Evolutionary conservation across 2,797 vertebrate genomes (phyloP).

Genomic region (Bradypodion ventrale): DNA sequence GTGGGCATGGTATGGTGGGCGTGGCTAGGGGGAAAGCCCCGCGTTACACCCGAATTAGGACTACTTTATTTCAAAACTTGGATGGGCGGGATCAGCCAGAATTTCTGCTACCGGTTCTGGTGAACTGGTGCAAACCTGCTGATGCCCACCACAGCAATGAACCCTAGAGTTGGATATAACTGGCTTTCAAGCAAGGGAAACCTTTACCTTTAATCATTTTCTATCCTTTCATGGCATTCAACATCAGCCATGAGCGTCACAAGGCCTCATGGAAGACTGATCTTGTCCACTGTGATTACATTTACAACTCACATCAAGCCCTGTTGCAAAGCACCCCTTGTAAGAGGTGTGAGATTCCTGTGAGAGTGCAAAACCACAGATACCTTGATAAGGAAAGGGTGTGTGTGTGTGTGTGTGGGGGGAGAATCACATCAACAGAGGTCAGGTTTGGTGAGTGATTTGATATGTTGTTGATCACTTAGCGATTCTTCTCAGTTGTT

Average conservation of each 20-base stretch:
- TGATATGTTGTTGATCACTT: not conserved
- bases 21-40: too few species aligned
- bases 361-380: slow-evolving; percentile 10
- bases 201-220: not conserved
- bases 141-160: too few species aligned
- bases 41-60: too few species aligned
- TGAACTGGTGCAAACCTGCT: too few species aligned
- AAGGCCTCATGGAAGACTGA: not conserved
- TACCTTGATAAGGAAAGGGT: not conserved
- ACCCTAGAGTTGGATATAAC: too few species aligned
- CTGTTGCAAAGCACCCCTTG: not conserved
- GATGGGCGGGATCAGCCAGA: too few species aligned
- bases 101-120: too few species aligned
- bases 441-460: not conserved
- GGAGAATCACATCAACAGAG: not conserved
- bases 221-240: not conserved
- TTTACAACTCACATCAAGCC: not conserved
- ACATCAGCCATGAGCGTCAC: not conserved
- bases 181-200: too few species aligned
- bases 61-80: too few species aligned
- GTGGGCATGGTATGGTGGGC: too few species aligned
- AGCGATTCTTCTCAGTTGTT: not conserved
- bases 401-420: too few species aligned
- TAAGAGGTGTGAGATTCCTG: not conserved
- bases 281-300: not conserved